Evolutionary conservation across 1,140 invertebrate genomes (phyloP).

Genomic region (Gyrodactylus bullatarudis): DNA sequence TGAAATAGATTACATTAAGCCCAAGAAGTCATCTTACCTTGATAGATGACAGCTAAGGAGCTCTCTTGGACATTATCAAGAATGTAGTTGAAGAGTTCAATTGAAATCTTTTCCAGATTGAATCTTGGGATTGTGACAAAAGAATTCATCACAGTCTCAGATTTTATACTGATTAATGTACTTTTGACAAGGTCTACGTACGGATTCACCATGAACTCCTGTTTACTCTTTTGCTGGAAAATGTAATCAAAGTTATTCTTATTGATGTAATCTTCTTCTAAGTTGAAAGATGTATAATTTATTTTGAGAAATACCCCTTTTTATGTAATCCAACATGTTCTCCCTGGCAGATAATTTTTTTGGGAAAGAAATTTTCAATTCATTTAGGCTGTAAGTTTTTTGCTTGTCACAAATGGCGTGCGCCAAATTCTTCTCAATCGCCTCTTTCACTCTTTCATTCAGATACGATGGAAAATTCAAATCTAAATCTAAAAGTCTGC

Average conservation of each 20-base stretch:
- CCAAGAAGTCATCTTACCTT: not conserved
- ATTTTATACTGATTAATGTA: not conserved
- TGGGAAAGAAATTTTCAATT: too few species aligned
- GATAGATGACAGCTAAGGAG: not conserved
- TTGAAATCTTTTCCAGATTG: not conserved
- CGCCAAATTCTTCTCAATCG: too few species aligned
- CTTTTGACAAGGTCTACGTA: not conserved
- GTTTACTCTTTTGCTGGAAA: not conserved
- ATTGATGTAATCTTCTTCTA: not conserved
- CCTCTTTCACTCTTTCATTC: too few species aligned
- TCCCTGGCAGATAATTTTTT: too few species aligned
- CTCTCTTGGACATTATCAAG: not conserved
- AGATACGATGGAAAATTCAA: too few species aligned
- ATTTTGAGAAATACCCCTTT: too few species aligned
- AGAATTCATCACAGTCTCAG: not conserved
- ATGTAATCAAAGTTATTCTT: not conserved
- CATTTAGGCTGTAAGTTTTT: too few species aligned
- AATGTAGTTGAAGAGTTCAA: not conserved
- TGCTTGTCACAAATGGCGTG: too few species aligned
- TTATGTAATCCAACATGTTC: too few species aligned
- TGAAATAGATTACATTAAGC: not conserved
- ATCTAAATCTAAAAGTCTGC: too few species aligned
- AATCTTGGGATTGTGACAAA: not conserved
- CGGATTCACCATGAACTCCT: not conserved
- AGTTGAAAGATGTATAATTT: too few species aligned